Conservation (phyloP, 2,797 vertebrate species). For the Microcaecilia unicolor region DNA sequence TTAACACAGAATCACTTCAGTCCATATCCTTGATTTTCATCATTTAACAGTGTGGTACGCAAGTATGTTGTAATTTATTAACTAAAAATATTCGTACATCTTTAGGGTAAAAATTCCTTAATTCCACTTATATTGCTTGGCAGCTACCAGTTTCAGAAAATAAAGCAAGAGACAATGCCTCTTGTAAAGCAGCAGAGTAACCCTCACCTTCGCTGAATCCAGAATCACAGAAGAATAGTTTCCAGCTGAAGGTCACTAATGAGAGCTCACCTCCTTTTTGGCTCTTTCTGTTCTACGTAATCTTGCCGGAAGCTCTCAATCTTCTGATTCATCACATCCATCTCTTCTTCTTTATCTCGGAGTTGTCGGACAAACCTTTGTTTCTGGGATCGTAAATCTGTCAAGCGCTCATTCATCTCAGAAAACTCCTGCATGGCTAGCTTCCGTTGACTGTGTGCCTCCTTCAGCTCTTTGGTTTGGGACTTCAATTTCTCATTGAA, state of each 20-base stretch:
- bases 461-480: conserved; percentile 95
- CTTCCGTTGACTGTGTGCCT: conserved; percentile 92
- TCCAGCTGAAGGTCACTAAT: conserved; percentile 20
- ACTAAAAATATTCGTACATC: no score
- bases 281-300: conserved; percentile 87
- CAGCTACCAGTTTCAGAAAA: no score
- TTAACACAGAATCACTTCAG: no score
- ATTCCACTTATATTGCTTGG: no score
- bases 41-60: no score
- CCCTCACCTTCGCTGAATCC: conserved; percentile 9
- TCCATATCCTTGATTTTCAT: no score
- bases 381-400: conserved; percentile 86
- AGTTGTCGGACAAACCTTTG: conserved; percentile 89
- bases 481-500: conserved; percentile 71
- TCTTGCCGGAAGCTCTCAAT: conserved; percentile 86
- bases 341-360: conserved; percentile 95
- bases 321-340: conserved; percentile 84
- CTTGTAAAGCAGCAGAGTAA: neutral
- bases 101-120: no score
- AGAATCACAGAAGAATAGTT: conserved; percentile 20
- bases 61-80: no score
- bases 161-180: no score
- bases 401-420: conserved; percentile 88
- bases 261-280: conserved; percentile 88
- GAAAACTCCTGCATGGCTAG: conserved; percentile 94